Conservation (phyloP, 35 echinoderm and acorn worm genomes). For the Apostichopus californicus region DNA sequence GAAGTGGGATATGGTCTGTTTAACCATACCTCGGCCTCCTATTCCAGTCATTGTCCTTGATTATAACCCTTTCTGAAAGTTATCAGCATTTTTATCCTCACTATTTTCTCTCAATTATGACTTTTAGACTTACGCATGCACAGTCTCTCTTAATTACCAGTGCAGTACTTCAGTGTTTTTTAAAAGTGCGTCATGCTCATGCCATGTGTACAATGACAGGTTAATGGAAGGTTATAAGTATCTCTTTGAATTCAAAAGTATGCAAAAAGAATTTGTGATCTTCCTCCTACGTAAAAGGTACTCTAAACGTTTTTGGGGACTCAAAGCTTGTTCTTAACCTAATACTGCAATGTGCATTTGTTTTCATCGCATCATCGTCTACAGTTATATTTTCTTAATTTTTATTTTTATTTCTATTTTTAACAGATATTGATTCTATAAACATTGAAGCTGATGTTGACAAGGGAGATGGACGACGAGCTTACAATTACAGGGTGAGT, state of each 20-base stretch:
- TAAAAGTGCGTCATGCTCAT: too few species aligned
- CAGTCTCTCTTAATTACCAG: too few species aligned
- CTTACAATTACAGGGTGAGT: slow-evolving; percentile 55
- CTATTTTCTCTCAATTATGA: background rate
- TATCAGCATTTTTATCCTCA: too few species aligned
- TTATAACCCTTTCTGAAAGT: too few species aligned
- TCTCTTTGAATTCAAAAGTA: too few species aligned
- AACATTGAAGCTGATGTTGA: slow-evolving; percentile 43
- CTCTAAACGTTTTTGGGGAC: background rate
- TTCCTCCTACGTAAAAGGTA: background rate
- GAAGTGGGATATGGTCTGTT: too few species aligned
- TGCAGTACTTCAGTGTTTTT: too few species aligned
- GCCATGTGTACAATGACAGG: too few species aligned
- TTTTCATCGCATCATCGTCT: background rate
- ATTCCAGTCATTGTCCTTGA: too few species aligned
- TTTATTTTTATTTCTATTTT: background rate
- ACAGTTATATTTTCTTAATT: background rate
- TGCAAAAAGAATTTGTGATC: background rate
- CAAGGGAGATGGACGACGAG: slow-evolving; percentile 31
- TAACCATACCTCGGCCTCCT: too few species aligned
- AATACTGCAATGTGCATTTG: slow-evolving; percentile 7
- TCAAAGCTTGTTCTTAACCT: background rate
- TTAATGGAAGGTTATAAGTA: too few species aligned
- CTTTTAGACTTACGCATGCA: too few species aligned
- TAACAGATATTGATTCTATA: slow-evolving; percentile 42